Evolutionary conservation across 2,113 vertebrate genomes (phyloP).

Genomic region (Oreochromis niloticus): DNA sequence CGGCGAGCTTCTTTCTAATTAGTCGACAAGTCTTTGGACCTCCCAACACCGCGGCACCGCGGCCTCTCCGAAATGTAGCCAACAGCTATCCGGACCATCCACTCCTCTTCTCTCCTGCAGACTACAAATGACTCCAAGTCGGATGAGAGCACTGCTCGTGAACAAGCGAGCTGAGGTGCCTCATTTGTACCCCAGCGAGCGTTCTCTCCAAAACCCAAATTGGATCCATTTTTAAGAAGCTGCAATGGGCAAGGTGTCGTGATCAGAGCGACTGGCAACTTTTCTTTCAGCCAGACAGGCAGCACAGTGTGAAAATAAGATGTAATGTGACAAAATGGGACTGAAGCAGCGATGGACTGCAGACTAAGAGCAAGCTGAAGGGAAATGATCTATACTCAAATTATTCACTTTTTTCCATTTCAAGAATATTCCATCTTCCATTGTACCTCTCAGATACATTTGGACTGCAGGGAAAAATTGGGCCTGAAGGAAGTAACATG

Average conservation of each 20-base stretch:
- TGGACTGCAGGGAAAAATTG: constrained; percentile 13
- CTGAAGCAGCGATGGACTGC: constrained; percentile 5
- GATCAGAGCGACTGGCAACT: constrained; percentile 28
- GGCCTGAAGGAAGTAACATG: constrained; percentile 37
- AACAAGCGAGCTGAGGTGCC: constrained; percentile 8
- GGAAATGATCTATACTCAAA: constrained; percentile 44
- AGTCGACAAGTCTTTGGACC: constrained; percentile 27
- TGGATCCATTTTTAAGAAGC: constrained; percentile 47
- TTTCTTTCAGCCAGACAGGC: constrained; percentile 15
- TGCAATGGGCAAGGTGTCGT: constrained; percentile 3
- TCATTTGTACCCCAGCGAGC: constrained; percentile 43
- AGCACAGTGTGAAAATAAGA: constrained; percentile 31
- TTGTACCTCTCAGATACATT: constrained; percentile 17
- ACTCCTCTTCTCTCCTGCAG: constrained; percentile 8
- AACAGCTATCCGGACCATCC: neutral
- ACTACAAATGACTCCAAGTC: constrained; percentile 43
- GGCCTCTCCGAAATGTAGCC: constrained; percentile 1
- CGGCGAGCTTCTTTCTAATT: constrained; percentile 26
- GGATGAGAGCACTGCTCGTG: constrained; percentile 20
- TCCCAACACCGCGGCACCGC: neutral
- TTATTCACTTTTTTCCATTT: constrained; percentile 21
- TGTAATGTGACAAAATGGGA: constrained; percentile 47
- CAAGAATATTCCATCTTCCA: constrained; percentile 37
- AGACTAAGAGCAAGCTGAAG: constrained; percentile 5
- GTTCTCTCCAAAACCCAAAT: constrained; percentile 35